These are phyloP conservation scores for Drosophila grimshawi DNA, from an alignment of 1,140 invertebrate genomes.

Conservation along the genomic window DNA sequence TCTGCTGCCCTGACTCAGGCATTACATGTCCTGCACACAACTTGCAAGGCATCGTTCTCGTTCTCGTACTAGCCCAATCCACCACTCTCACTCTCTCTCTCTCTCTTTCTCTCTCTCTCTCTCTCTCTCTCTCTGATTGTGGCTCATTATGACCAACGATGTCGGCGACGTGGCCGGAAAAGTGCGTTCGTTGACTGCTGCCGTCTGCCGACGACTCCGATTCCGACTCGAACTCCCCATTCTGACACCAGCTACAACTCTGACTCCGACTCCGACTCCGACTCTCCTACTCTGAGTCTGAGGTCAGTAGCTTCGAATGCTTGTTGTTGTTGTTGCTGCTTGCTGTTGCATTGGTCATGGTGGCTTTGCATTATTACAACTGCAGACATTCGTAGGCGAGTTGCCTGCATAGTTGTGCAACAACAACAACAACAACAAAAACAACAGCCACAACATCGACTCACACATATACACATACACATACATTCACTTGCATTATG, in stretches of 20 bases:
- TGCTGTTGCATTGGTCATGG: conserved; percentile 48
- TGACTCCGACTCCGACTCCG: not conserved
- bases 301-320: conserved; percentile 45
- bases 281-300: not conserved
- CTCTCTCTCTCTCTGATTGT: conserved; percentile 18
- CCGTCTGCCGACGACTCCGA: conserved; percentile 59
- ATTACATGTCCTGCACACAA: conserved; percentile 80
- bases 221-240: conserved; percentile 23
- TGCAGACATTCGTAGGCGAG: conserved; percentile 59
- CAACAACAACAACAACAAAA: conserved; percentile 25
- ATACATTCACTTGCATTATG: conserved; percentile 69
- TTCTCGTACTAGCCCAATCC: conserved; percentile 1
- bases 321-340: conserved; percentile 2
- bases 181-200: conserved; percentile 81
- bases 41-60: conserved; percentile 69
- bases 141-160: conserved; percentile 71
- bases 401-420: conserved; percentile 34
- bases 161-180: conserved; percentile 68
- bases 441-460: conserved; percentile 2
- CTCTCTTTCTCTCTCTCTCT: too few species aligned
- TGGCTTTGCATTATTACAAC: conserved; percentile 71
- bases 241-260: conserved; percentile 8
- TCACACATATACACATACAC: conserved; percentile 16
- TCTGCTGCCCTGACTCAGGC: conserved; percentile 51
- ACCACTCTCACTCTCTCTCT: not conserved